Evolutionary conservation across 2,113 vertebrate species (phyloP), one percentile per base, ranked within the genome.

Genomic region (Seriola aureovittata): DNA sequence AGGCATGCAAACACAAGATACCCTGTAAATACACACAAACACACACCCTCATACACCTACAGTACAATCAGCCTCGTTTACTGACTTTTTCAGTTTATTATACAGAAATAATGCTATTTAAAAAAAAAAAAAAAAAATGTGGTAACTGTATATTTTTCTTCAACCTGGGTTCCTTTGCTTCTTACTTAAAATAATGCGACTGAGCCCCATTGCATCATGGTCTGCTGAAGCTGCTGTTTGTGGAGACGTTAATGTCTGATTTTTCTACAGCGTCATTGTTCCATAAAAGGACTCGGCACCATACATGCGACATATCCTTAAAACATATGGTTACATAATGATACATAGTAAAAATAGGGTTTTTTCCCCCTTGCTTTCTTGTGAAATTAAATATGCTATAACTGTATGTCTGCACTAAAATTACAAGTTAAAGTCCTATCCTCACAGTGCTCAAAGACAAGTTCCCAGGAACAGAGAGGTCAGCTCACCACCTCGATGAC

Each of bases 381-480:
- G 21, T 11, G 8, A 21, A 54, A n/a, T 10, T n/a, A 54, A 21
- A 54, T n/a, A 11, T 54, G 52, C 21, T 23, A 54, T 3, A 1
- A 54, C 52, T n/a, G 1, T 54, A 9, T 9, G 21, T 54, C 21
- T 54, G 52, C 3, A 54, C 21, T n/a, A n/a, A 54, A 23, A 54
- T 54, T 9, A n/a, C 21, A 54, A 21, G 52, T n/a, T 23, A 23
- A n/a, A 54, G 19, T n/a, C 50, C 21, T 5, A 5, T 54, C 8
- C 6, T 21, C 50, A 13, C 46, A 3, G 34, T 62, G 32, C 3
- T 9, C 54, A n/a, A 68, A 54, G 42, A 23, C 16, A 9, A 59
- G 7, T 78, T 72, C 58, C 63, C 44, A 57, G 4, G 67, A 74
- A 77, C 69, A 66, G 86, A 66, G 86, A 89, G 85, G 88, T 84